Conservation (phyloP, 1,140 invertebrate genomes). For the Drosophila santomea region DNA sequence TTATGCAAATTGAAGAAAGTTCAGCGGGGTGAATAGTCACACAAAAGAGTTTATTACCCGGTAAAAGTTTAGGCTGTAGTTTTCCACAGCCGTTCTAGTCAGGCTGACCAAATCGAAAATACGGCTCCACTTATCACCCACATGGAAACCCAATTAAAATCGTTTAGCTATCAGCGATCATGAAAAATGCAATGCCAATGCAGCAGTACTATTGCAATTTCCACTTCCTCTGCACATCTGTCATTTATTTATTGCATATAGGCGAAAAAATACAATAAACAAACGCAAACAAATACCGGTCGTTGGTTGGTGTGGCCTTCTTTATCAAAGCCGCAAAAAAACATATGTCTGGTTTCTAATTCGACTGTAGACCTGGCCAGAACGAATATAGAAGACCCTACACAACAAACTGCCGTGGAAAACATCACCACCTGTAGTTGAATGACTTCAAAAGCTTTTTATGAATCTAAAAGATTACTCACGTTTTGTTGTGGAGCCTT, state of each 20-base stretch:
- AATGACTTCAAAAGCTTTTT: constrained; percentile 42
- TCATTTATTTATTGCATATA: constrained; percentile 19
- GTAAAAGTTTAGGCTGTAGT: constrained; percentile 3
- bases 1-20: constrained; percentile 50
- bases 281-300: constrained; percentile 38
- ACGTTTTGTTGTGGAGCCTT: constrained; percentile 34
- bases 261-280: constrained; percentile 24
- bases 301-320: constrained; percentile 23
- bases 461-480: constrained; percentile 33
- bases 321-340: constrained; percentile 41
- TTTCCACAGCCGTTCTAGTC: constrained; percentile 24
- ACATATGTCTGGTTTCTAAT: constrained; percentile 32
- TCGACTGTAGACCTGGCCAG: constrained; percentile 17
- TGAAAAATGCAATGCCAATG: background rate
- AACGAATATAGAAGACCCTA: constrained; percentile 20
- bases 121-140: constrained; percentile 29
- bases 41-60: constrained; percentile 1
- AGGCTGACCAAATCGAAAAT: constrained; percentile 11
- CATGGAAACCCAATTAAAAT: constrained; percentile 38
- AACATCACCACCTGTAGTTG: constrained; percentile 27
- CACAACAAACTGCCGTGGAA: constrained; percentile 10
- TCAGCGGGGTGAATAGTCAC: constrained; percentile 5
- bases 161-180: constrained; percentile 19
- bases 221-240: constrained; percentile 41
- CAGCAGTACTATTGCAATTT: constrained; percentile 18